Base-by-base conservation (phyloP, 2,888 invertebrate genomes). In the Phragmatobia fuliginosa region DNA sequence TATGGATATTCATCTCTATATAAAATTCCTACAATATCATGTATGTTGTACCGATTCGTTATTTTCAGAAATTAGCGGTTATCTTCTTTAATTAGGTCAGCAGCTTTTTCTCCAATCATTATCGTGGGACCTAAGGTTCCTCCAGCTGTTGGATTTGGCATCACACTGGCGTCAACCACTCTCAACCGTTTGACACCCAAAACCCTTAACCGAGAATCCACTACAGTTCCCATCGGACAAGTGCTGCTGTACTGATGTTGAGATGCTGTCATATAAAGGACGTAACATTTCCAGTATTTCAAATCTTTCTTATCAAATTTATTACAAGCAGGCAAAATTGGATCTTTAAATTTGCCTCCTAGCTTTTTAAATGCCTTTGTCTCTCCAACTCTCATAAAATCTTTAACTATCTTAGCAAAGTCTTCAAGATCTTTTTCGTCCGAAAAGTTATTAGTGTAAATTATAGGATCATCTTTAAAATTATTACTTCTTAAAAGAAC, bases 61-160 rank as follows among this genome's bases (percentile, higher is more conserved):
- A n/a, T n/a, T n/a, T n/a, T n/a, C n/a, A n/a, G n/a, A 1, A 8
- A 33, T 52, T 52, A 33, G 8, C 32, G 3, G 21, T 62, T 45
- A 33, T 78, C 71, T 68, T 73, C 84, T 78, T 72, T 80, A 72
- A 75, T 87, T 83, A 45, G 66, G 62, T 73, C 78, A 0, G 74
- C 70, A 75, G 75, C 84, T 68, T 83, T 83, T 59, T 88, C 88
- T 0, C 78, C 87, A 25, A 88, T 80, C 86, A 87, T 85, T n/a
- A 87, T 77, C 1, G 80, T 76, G 0, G 96, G 95, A 0, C 96
- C 96, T 0, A 95, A 95, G 77, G 96, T 96, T 0, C 96, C 96
- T 1, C 95, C 95, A 0, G 93, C 89, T 0, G 96, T 95, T 18
- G 89, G 71, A 16, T 58, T 87, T 0, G 96, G 96, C 94, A 96